These are phyloP conservation scores for Pachyrhynchus sulphureomaculatus DNA, from an alignment of 1,140 invertebrate genomes.

Conservation along the genomic window DNA sequence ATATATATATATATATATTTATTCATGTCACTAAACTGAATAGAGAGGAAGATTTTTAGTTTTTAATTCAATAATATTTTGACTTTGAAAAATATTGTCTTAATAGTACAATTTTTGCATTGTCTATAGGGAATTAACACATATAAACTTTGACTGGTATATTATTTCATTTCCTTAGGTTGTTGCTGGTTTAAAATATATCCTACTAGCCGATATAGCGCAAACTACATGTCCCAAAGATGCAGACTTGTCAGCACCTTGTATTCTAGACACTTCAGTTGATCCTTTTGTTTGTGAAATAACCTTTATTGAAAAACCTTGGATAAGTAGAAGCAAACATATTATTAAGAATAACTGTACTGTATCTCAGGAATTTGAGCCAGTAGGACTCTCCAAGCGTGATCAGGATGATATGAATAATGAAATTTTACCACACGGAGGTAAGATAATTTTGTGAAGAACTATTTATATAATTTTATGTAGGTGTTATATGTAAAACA, in stretches of 20 bases:
- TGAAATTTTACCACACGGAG: slow-evolving; percentile 31
- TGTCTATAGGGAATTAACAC: no score
- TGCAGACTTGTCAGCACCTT: slow-evolving; percentile 12
- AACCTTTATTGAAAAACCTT: slow-evolving; percentile 44
- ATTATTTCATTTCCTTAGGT: slow-evolving; percentile 43
- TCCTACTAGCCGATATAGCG: slow-evolving; percentile 42
- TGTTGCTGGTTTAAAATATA: slow-evolving; percentile 46
- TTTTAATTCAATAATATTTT: no score
- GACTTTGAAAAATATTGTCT: no score
- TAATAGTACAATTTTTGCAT: no score
- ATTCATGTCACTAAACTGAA: no score
- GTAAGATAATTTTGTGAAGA: slow-evolving; percentile 1
- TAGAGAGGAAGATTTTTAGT: no score
- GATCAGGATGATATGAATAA: slow-evolving; percentile 33
- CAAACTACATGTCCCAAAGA: slow-evolving; percentile 40
- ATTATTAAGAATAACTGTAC: slow-evolving; percentile 50
- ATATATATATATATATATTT: no score
- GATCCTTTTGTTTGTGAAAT: slow-evolving; percentile 42
- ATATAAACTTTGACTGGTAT: no score
- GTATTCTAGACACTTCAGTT: slow-evolving; percentile 30
- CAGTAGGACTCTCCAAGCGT: neutral
- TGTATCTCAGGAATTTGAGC: slow-evolving; percentile 41
- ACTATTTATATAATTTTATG: no score
- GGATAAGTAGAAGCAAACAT: slow-evolving; percentile 43
- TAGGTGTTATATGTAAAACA: neutral